Base-by-base conservation (phyloP, 2,797 vertebrate genomes). In the Enteromius unitaeniatus region DNA sequence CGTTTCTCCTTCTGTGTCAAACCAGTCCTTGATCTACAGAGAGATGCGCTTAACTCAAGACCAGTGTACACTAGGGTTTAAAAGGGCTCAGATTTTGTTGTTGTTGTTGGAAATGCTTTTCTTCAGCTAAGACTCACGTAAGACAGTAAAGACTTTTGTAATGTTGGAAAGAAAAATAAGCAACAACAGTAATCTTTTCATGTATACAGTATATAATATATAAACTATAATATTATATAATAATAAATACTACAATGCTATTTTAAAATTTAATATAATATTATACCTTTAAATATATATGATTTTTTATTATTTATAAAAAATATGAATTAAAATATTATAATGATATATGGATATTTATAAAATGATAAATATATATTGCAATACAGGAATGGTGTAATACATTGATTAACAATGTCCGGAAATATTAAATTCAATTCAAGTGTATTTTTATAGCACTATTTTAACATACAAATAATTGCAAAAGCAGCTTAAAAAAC, bases 11-110 rank as follows among this genome's bases (percentile, higher is more conserved):
- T 97, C 96, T 21, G 89, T 91, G 0, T 94, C 93, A 90, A 98
- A 95, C 97, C 97, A 98, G 84, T 93, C 86, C 23, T 92, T 95
- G 85, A 98, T 93, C 98, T 99, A 90, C 40, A 84, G 14, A 74
- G 40, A 83, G 0, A 17, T 6, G 45, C 14, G 10, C 13, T 65
- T 84, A 40, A 81, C 21, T 11, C 51, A 4, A 37, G 11, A 58
- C 14, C 1, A 55, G 51, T 21, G 70, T 31, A 21, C 8, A 28
- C n/a, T 17, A 28, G 8, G 17, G 26, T 6, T 21, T 9, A 74
- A 21, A 31, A 13, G 26, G 11, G 23, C 11, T 28, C 4, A 6
- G 4, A 62, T 23, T 68, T 0, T n/a, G 51, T 65, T 67, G 34
- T 65, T 67, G 34, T 11, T 69, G 15, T 47, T 17, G 49, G 58